Base-by-base conservation (phyloP, 2,113 vertebrate genomes). In the Urocolius indicus region DNA sequence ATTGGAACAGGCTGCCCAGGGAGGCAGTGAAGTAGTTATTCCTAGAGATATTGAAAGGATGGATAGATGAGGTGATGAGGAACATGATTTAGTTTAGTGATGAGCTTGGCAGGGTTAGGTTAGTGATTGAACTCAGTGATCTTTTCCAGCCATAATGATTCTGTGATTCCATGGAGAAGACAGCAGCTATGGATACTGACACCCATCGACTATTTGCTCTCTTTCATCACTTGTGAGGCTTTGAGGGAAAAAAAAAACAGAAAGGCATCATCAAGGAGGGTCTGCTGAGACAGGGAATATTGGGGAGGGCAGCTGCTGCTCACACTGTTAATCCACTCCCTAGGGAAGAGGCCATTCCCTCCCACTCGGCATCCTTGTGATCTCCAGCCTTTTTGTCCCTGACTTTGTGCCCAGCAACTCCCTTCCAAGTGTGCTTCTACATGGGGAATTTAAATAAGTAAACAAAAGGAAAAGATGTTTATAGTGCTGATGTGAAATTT, bases 351-450 rank as follows among this genome's bases (percentile, higher is more conserved):
- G 12, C 16, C 43, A 12, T 24, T n/a, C 15, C 16, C 59, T 91
- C 41, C 49, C 41, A 10, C 11, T 10, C 1, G 0, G 10, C 58
- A 54, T 23, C 29, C 61, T 82, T 1, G 1, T 16, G 11, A 1
- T 63, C 49, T 92, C 65, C 51, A 81, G 51, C 45, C 30, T 79
- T 88, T 76, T 52, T 63, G 41, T 38, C 54, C 79, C 34, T 43
- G 46, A 72, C 52, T 84, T 67, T 46, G 27, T 32, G 72, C 9
- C 21, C n/a, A 61, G 78, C 51, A 54, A 32, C 12, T 11, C 17
- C 51, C 24, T 26, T 43, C 49, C 61, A 34, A 27, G 19, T 13
- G 23, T 32, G 13, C 54, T 78, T 74, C 72, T 27, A 51, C 11
- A 19, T 1, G 24, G 13, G 36, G 6, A 10, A 43, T 78, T 69